Conservation (phyloP, 2,113 vertebrate species). For the Cichladusa arquata region DNA sequence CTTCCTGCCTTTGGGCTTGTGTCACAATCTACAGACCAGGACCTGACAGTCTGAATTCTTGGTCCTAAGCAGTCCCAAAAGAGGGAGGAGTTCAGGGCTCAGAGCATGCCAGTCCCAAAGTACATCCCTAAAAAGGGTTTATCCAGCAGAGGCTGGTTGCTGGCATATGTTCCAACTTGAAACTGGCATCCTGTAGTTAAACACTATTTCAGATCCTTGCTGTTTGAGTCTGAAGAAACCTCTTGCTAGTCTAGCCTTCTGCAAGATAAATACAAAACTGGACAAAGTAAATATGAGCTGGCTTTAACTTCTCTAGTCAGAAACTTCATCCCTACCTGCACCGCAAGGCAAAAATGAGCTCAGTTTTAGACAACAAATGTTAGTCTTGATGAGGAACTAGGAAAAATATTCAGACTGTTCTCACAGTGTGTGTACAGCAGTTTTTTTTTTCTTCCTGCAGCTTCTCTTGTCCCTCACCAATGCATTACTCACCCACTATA, state of each 20-base stretch:
- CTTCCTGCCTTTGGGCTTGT: not conserved
- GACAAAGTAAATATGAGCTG: not conserved
- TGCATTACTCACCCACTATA: rapidly evolving
- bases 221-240: not conserved
- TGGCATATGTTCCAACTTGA: not conserved
- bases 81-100: not conserved
- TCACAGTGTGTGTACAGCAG: not conserved
- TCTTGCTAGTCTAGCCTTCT: not conserved
- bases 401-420: not conserved
- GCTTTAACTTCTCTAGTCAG: not conserved
- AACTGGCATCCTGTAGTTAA: not conserved
- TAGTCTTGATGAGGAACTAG: not conserved
- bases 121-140: not conserved
- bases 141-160: not conserved
- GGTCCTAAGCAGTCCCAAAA: not conserved
- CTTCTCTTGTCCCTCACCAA: not conserved
- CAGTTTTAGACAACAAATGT: not conserved
- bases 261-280: not conserved
- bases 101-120: not conserved
- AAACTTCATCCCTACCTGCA: not conserved
- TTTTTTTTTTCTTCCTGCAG: not conserved
- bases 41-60: not conserved
- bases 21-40: not conserved
- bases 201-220: not conserved
- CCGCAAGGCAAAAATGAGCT: not conserved